Base-by-base conservation (phyloP, 2,113 vertebrate species). In the Anoplopoma fimbria region DNA sequence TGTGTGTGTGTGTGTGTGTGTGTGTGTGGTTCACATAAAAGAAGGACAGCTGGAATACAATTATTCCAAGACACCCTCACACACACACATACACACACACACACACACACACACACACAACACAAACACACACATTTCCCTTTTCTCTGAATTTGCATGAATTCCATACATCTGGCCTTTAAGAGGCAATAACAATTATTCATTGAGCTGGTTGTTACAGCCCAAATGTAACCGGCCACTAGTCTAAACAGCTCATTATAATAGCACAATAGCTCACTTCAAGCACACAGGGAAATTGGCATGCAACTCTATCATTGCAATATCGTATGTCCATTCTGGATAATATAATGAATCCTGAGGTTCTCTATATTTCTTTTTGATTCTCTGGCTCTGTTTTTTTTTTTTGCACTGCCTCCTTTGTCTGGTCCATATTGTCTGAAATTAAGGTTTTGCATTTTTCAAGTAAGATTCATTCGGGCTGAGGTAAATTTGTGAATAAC, bases 231-330 rank as follows among this genome's bases (percentile, higher is more conserved):
- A 87, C 69, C 69, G 75, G 88, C 85, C 89, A 92, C 85, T 79
- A 83, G 91, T 90, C 91, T 87, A 93, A 91, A 92, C 84, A 92
- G 90, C 91, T 94, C 91, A 94, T 93, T 93, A 93, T 93, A 92
- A 91, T 15, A 78, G 63, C 83, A 88, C 87, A 93, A 92, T 88
- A 90, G 84, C 86, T 83, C 67, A 91, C 91, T 91, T 93, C 88
- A 92, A 93, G 85, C 88, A 73, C 77, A 79, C 79, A 73, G 62
- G 72, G 47, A 89, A 91, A 88, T 82, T 86, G 86, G 77, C 84
- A 85, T 69, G 79, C 79, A 88, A 84, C 82, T 84, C 83, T 74
- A 91, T 92, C 86, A 76, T 75, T 88, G 82, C 72, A 87, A 79
- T 87, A 88, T 87, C 75, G 38, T 85, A 77, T 34, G 90, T 88